phyloP scores from a whole-genome alignment of 2,113 vertebrate genomes.

The Cyrtonyx montezumae region DNA sequence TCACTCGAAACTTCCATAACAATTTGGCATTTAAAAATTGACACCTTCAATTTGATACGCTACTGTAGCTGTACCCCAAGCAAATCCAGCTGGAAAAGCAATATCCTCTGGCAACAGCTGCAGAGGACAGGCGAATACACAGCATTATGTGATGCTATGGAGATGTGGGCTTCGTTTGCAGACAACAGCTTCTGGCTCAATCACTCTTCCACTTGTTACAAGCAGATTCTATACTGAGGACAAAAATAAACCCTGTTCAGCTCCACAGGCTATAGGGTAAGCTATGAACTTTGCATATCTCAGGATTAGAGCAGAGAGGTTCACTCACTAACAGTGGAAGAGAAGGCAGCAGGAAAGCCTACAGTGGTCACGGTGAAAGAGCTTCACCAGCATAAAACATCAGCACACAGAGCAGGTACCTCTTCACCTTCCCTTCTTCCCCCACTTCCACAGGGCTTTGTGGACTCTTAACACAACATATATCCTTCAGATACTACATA shows the following conservation, averaged over 20 bases:
- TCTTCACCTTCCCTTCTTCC: background rate
- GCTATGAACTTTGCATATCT: background rate
- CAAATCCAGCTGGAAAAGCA: slow-evolving; percentile 85
- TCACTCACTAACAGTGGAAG: background rate
- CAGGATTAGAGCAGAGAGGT: background rate
- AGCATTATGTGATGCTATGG: background rate
- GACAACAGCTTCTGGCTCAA: background rate
- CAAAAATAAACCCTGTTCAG: slow-evolving; percentile 33
- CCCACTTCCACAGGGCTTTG: background rate
- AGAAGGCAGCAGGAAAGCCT: slow-evolving; percentile 2
- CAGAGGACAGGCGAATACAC: slow-evolving; percentile 5
- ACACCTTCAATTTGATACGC: slow-evolving; percentile 90
- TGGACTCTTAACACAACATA: background rate
- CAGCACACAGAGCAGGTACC: background rate
- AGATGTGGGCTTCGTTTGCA: background rate
- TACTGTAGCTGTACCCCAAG: slow-evolving; percentile 83
- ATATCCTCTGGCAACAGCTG: background rate
- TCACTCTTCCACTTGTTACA: slow-evolving; percentile 23
- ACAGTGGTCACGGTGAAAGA: background rate
- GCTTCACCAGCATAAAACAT: background rate
- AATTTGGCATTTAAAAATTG: slow-evolving; percentile 11
- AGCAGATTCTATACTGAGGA: slow-evolving; percentile 3
- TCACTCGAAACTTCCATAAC: slow-evolving; percentile 23
- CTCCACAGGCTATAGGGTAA: background rate
- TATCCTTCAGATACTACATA: background rate